Base-by-base conservation (phyloP, 2,797 vertebrate species). In the Ctenosaura bakeri region DNA sequence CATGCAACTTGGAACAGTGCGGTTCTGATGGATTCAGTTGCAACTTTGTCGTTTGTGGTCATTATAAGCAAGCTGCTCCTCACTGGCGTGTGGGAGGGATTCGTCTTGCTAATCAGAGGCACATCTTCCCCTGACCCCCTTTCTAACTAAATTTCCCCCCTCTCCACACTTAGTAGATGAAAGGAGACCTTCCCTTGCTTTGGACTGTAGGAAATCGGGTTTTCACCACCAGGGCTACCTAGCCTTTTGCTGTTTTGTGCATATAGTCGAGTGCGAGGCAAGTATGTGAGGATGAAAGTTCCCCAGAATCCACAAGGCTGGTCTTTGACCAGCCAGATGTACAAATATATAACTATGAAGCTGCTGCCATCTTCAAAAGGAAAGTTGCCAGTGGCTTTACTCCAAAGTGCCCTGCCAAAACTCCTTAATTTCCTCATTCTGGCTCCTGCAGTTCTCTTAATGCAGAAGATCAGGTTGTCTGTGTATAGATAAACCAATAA, bases 251-350 rank as follows among this genome's bases (percentile, higher is more conserved):
- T 42, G 22, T 74, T 18, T 87, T 66, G 54, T 83, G 62, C 35
- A 50, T 16, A 52, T 13, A 69, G 26, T 42, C n/a, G 26, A 46
- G 0, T 10, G 35, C 46, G n/a, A 5, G 20, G 86, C n/a, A 83
- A 46, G 9, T 69, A 50, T 86, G 50, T n/a, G 12, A 26, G 20
- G 6, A 13, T 56, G 13, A 62, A 32, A 83, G 52, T 83, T 82
- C 50, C 62, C 52, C 69, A 54, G 46, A 13, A 50, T 20, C 89
- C 86, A 22, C 29, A 64, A 52, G 20, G 92, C 88, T 62, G 73
- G 52, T 73, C 66, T 90, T 94, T 95, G 92, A 95, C 86, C 89
- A 79, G 82, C 76, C 86, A 64, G 88, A 93, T 87, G 91, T 92
- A 91, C 89, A 95, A 91, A 76, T 89, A 88, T 85, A 22, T 79